Evolutionary conservation across 53 echinoderm and acorn worm species (phyloP).

Genomic region (Mesocentrotus franciscanus): DNA sequence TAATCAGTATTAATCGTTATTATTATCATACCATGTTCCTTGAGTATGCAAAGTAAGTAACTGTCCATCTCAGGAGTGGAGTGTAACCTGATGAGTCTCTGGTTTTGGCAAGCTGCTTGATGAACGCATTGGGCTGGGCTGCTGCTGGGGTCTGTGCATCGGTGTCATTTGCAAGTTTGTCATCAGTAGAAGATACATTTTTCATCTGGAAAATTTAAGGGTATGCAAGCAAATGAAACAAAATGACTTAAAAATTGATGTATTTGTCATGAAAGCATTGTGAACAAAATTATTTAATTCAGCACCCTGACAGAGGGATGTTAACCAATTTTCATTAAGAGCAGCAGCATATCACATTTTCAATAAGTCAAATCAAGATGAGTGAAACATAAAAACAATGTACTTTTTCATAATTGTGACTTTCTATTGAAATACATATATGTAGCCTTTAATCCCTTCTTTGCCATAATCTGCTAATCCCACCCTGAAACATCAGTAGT

Average conservation of each 20-base stretch:
- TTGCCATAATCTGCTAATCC: too few species aligned
- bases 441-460: too few species aligned
- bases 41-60: constrained; percentile 34
- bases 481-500: too few species aligned
- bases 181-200: not conserved
- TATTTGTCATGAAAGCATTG: too few species aligned
- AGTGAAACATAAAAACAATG: too few species aligned
- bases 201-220: not conserved
- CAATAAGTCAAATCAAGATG: too few species aligned
- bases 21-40: not conserved
- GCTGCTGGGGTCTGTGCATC: not conserved
- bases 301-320: too few species aligned
- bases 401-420: too few species aligned
- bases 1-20: not conserved
- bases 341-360: too few species aligned
- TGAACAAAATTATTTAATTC: too few species aligned
- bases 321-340: too few species aligned
- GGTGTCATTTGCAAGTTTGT: constrained; percentile 19
- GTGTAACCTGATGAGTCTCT: constrained; percentile 75
- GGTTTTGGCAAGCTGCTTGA: constrained; percentile 76
- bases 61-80: constrained; percentile 79
- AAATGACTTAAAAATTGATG: not conserved
- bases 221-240: not conserved
- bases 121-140: constrained; percentile 35
- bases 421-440: too few species aligned